These are phyloP conservation scores for Gymnothorax javanicus DNA, from an alignment of 2,797 vertebrate species.

Conservation along the genomic window DNA sequence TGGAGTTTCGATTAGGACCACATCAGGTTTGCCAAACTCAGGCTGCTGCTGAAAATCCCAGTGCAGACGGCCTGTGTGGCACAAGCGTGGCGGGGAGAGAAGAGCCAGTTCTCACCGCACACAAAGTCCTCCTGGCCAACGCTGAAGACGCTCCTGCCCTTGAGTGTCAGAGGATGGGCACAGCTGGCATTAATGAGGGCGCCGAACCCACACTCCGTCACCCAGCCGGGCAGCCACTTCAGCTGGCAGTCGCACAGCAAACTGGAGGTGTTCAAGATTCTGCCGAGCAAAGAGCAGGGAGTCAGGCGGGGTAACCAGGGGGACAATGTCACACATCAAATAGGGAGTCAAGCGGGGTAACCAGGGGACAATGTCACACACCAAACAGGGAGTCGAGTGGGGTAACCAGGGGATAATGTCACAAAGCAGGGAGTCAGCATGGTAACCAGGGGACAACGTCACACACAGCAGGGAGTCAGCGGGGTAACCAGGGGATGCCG, in stretches of 20 bases:
- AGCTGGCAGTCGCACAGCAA: slow-evolving; percentile 97
- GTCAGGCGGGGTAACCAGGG: background rate
- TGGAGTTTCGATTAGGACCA: no score
- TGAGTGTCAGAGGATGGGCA: slow-evolving; percentile 91
- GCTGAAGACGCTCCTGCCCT: slow-evolving; percentile 87
- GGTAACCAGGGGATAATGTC: background rate
- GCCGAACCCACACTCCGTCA: slow-evolving; percentile 87
- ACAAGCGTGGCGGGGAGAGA: background rate
- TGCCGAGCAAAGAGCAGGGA: slow-evolving; percentile 54
- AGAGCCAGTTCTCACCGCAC: slow-evolving; percentile 80
- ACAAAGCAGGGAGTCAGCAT: background rate
- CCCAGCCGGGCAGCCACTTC: slow-evolving; percentile 94
- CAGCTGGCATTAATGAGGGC: slow-evolving; percentile 88
- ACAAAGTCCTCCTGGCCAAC: slow-evolving; percentile 89
- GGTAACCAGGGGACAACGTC: no score
- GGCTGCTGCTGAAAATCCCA: no score
- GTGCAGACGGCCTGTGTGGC: background rate
- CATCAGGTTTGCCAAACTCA: no score
- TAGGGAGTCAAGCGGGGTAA: background rate
- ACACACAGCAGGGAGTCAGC: background rate
- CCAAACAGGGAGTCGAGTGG: background rate
- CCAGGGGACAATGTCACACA: background rate
- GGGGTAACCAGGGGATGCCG: no score
- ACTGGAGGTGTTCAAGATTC: slow-evolving; percentile 92
- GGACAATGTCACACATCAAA: background rate